These are phyloP conservation scores for Aldrovandia affinis DNA, from an alignment of 2,797 vertebrate genomes.

Conservation along the genomic window DNA sequence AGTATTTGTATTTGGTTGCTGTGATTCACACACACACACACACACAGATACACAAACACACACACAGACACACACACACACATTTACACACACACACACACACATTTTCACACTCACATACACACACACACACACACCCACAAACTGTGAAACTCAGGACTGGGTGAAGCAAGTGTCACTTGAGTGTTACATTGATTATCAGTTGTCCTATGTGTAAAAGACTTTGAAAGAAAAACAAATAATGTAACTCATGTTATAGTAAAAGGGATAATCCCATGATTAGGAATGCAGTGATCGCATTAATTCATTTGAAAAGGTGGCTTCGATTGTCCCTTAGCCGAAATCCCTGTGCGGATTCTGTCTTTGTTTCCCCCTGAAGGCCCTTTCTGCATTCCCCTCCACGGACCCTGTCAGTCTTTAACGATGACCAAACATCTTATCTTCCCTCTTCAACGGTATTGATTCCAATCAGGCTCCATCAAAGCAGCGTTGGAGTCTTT, in stretches of 20 bases:
- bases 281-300: not conserved
- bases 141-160: not conserved
- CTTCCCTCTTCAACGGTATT: slow-evolving; percentile 44
- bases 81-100: too few species aligned
- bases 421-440: slow-evolving; percentile 51
- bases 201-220: not conserved
- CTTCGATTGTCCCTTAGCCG: not conserved
- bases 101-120: too few species aligned
- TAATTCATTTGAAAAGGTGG: not conserved
- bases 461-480: slow-evolving; percentile 72
- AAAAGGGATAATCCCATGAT: not conserved
- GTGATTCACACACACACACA: not conserved
- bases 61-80: too few species aligned
- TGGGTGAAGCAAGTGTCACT: not conserved
- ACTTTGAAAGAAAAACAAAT: not conserved
- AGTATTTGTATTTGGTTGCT: not conserved
- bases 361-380: not conserved
- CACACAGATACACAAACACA: too few species aligned
- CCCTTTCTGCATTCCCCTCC: not conserved
- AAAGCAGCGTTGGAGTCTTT: slow-evolving; percentile 62
- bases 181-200: too few species aligned
- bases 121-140: too few species aligned
- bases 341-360: not conserved
- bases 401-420: slow-evolving; percentile 67
- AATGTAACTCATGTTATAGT: not conserved